phyloP scores from a whole-genome alignment of 23 tunicate genomes.

The Oikopleura vanhoeffeni region DNA sequence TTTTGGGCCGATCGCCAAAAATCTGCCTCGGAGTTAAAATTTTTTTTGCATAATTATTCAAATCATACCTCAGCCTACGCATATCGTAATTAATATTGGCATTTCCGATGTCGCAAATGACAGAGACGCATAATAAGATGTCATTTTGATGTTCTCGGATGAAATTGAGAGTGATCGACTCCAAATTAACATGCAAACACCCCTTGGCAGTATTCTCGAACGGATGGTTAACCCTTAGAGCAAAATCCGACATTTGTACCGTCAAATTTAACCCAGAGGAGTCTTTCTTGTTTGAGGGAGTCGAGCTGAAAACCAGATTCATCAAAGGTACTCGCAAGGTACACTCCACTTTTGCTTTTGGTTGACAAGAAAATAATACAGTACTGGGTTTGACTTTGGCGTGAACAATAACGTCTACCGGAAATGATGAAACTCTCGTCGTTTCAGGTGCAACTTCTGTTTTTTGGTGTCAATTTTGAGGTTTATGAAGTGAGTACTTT shows the following conservation, averaged over 20 bases:
- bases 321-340: constrained; percentile 59
- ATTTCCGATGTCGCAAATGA: constrained; percentile 24
- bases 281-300: not conserved
- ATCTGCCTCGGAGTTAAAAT: no score
- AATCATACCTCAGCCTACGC: constrained; percentile 51
- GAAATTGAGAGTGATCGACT: not conserved
- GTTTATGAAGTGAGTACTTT: no score
- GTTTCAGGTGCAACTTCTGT: not conserved
- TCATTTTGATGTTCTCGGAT: not conserved
- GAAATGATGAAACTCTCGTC: constrained; percentile 37
- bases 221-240: not conserved
- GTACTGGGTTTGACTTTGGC: constrained; percentile 57
- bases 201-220: not conserved
- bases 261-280: constrained; percentile 3
- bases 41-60: no score
- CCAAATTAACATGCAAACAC: not conserved
- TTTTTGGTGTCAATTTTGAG: no score
- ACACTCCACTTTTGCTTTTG: constrained; percentile 84
- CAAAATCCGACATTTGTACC: constrained; percentile 1
- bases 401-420: constrained; percentile 68
- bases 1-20: no score
- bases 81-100: constrained; percentile 87
- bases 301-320: constrained; percentile 47
- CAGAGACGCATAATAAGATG: not conserved
- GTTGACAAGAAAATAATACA: constrained; percentile 61